Evolutionary conservation across 2,888 invertebrate species (phyloP), one percentile per base, ranked within the genome.

Genomic region (Ormyrus rosae): DNA sequence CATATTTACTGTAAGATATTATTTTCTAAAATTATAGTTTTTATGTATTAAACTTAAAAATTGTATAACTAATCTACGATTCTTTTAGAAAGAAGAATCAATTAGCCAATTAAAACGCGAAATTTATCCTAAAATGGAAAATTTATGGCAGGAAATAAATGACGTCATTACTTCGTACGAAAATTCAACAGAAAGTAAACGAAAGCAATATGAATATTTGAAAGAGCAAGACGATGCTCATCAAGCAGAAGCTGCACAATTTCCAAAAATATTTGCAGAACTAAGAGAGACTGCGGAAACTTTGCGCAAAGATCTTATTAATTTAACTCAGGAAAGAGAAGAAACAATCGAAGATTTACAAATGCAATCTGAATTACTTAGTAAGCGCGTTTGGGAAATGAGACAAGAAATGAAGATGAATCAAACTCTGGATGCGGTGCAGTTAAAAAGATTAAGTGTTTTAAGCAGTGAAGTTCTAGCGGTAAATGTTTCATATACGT

Each of bases 361-460:
- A 63, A 58, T 74, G 34, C 84, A 87, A 74, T 80, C 84, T 7
- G 78, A 86, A 51, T 68, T 67, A 5, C 81, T 88, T 19, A 86
- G 84, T 11, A 83, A 86, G 6, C 83, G 88, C 61, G 86, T 92
- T 11, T 84, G 89, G 70, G 90, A 88, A 67, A 88, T 93, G 1
- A 92, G 94, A 88, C 90, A 92, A 6, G 92, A 93, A 81, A 91
- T 94, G 6, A 93, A 93, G 79, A 83, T 88, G 0, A 92, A 92
- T 75, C 91, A 92, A 80, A 91, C 89, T 6, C 87, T 89, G 7
- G 93, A 94, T 78, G 91, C 92, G 48, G 89, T 92, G 34, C 92
- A 93, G 82, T 89, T 96, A 51, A 93, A 92, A 45, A 83, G 92
- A 45, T 91, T 95, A 87, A 94, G 94, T 9, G 93, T 94, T 65